phyloP scores from a whole-genome alignment of 2,113 vertebrate species.

The Leptosomus discolor region DNA sequence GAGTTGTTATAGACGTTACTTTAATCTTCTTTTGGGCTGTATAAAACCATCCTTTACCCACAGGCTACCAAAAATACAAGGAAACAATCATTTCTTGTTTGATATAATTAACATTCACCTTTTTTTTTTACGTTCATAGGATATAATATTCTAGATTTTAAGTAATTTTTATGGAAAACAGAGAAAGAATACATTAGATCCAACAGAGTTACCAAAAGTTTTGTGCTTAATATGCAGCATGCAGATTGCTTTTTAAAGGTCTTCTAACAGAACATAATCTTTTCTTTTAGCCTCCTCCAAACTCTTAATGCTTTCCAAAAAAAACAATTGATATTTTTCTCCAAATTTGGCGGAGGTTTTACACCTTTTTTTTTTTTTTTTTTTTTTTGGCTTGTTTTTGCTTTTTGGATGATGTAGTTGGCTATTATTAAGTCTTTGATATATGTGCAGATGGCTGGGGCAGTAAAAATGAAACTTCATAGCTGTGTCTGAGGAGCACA shows the following conservation, averaged over 20 bases:
- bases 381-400: background rate
- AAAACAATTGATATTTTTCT: background rate
- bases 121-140: background rate
- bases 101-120: background rate
- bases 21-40: background rate
- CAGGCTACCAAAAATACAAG: background rate
- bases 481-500: background rate
- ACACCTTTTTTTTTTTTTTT: background rate
- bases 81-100: background rate
- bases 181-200: background rate
- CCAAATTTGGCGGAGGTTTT: background rate
- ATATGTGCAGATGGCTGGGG: background rate
- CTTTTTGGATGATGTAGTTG: background rate
- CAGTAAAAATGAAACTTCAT: background rate
- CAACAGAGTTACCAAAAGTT: background rate
- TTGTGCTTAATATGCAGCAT: background rate
- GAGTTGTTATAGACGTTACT: background rate
- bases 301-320: background rate
- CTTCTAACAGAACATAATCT: background rate
- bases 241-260: background rate
- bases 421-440: background rate
- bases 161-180: background rate
- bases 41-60: background rate
- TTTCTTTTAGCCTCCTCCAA: background rate
- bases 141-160: background rate